A percentile compares a stretch with the other conserved stretches of the same genome.
Conservation (phyloP, 2,113 vertebrate species). For the Saimiri boliviensis region DNA sequence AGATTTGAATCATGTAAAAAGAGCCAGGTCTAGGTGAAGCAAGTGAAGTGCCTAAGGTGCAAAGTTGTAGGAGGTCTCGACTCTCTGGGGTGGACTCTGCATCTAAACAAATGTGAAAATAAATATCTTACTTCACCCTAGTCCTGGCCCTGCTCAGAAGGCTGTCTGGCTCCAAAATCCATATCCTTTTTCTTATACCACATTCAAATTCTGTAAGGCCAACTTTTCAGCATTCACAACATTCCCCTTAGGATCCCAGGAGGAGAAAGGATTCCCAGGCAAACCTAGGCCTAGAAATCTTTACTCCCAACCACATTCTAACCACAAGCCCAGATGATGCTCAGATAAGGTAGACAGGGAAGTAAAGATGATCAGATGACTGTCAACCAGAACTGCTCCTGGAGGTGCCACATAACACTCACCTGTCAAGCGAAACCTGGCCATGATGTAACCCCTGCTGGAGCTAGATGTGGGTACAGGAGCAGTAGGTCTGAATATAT, state of each 20-base stretch:
- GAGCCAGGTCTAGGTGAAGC: background rate
- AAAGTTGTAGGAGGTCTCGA: background rate
- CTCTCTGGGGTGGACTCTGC: background rate
- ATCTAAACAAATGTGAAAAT: background rate
- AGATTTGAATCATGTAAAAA: background rate
- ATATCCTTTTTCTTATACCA: background rate
- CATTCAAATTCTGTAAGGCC: background rate
- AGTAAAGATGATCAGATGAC: constrained; percentile 38
- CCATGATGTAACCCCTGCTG: background rate
- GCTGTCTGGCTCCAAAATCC: background rate
- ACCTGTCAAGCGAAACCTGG: background rate
- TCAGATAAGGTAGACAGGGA: background rate
- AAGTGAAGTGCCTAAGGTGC: background rate
- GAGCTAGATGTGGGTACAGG: background rate
- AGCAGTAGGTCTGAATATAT: background rate
- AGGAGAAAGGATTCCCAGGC: constrained; percentile 6
- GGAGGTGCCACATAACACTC: background rate
- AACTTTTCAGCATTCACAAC: background rate
- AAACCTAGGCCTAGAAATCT: background rate
- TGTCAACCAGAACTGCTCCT: constrained; percentile 35
- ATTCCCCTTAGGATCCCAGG: background rate
- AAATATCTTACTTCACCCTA: background rate
- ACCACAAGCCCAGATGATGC: constrained; percentile 4
- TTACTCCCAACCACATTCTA: background rate
- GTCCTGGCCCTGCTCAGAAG: background rate